Evolutionary conservation across 2,113 vertebrate genomes (phyloP).

Genomic region (Ptilonorhynchus violaceus): DNA sequence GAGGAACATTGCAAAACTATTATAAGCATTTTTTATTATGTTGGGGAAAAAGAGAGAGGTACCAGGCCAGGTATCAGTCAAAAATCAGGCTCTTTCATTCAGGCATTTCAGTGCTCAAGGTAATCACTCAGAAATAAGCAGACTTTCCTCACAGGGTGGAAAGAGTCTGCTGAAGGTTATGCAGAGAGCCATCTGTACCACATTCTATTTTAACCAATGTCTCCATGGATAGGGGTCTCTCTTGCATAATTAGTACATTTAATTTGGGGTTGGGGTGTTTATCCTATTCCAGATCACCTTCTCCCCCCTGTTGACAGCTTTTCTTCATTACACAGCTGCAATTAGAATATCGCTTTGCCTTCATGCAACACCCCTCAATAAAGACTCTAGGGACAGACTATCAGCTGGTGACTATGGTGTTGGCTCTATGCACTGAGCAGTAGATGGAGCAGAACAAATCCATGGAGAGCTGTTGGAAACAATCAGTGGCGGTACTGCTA

Average conservation of each 20-base stretch:
- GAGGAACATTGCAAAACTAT: neutral
- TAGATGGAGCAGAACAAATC: neutral
- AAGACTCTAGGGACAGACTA: neutral
- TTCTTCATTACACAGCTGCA: neutral
- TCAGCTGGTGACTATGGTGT: neutral
- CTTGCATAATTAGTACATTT: neutral
- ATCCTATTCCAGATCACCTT: neutral
- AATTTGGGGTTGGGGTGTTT: neutral
- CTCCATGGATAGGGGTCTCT: neutral
- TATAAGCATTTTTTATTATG: neutral
- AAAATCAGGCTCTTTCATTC: neutral
- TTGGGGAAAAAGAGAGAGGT: neutral
- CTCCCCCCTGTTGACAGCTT: neutral
- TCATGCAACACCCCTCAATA: neutral
- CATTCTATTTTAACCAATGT: neutral
- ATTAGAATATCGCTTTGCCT: neutral
- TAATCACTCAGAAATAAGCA: neutral
- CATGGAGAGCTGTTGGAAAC: neutral
- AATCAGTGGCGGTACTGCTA: neutral
- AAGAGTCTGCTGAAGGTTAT: neutral
- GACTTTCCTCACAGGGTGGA: neutral
- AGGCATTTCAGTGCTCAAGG: neutral
- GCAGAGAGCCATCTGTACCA: neutral
- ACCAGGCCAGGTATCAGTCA: neutral
- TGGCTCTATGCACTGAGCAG: fast-evolving